These are phyloP conservation scores for Ochotona princeps DNA, from an alignment of 2,113 vertebrate genomes.

Conservation along the genomic window DNA sequence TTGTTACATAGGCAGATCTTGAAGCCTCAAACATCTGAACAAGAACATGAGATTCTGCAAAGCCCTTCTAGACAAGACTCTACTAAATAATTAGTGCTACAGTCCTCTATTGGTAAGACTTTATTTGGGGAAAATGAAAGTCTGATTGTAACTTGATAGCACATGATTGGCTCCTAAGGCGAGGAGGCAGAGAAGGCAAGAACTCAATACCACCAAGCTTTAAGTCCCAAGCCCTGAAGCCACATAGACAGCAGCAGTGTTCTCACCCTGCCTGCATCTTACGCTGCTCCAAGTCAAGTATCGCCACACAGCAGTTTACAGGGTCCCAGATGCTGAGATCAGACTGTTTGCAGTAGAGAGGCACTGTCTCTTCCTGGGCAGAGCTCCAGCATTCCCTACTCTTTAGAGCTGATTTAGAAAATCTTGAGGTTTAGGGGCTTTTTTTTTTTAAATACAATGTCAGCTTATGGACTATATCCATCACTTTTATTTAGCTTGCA, in stretches of 20 bases:
- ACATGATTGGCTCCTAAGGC: background rate
- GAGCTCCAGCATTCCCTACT: background rate
- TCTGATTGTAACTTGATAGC: background rate
- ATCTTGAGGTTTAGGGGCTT: background rate
- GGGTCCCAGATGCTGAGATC: accelerated
- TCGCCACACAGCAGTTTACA: background rate
- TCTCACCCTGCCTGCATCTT: background rate
- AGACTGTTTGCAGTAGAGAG: background rate
- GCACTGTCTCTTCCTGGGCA: background rate
- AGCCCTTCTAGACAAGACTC: background rate
- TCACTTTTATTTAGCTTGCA: background rate
- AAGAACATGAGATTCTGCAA: background rate
- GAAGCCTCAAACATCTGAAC: background rate
- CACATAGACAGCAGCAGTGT: background rate
- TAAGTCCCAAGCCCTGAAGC: accelerated
- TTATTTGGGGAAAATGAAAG: slow-evolving; percentile 29
- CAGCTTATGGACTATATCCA: background rate
- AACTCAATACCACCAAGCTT: background rate
- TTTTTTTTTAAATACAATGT: background rate
- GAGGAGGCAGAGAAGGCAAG: background rate
- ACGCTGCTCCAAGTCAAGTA: background rate
- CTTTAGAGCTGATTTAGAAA: background rate
- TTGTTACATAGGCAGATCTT: background rate
- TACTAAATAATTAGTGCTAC: slow-evolving; percentile 26
- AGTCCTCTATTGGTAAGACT: background rate